These are phyloP conservation scores for Actinia tenebrosa DNA, from an alignment of 64 coral and sea anemone species.

Conservation along the genomic window DNA sequence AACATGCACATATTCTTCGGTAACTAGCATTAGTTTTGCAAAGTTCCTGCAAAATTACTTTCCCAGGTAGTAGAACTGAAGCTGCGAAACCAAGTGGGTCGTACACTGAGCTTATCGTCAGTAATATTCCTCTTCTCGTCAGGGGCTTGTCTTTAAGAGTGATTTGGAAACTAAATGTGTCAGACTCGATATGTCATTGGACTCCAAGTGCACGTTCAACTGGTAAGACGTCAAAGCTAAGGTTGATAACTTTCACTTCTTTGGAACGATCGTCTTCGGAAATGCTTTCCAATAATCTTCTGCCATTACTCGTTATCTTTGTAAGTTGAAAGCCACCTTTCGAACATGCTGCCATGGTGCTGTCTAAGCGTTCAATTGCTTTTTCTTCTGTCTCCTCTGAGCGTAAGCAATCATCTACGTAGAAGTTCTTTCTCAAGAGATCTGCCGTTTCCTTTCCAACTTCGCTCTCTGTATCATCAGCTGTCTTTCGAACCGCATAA, in stretches of 20 bases:
- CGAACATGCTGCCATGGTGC: too few relatives aligned
- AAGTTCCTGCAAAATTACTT: slow-evolving; percentile 24
- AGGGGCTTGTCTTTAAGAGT: slow-evolving; percentile 36
- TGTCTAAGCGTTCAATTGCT: too few relatives aligned
- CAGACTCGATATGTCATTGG: slow-evolving; percentile 16
- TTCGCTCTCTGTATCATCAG: too few relatives aligned
- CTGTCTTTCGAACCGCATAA: too few relatives aligned
- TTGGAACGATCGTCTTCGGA: too few relatives aligned
- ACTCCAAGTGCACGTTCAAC: slow-evolving; percentile 24
- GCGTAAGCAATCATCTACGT: too few relatives aligned
- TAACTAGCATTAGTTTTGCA: slow-evolving; percentile 13
- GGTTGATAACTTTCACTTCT: slow-evolving; percentile 11
- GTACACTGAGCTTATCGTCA: slow-evolving; percentile 40
- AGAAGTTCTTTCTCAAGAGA: too few relatives aligned
- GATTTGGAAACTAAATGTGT: slow-evolving; percentile 42
- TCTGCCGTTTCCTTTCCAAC: too few relatives aligned
- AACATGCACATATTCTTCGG: slow-evolving; percentile 26
- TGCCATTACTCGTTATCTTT: too few relatives aligned
- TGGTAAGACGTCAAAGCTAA: slow-evolving; percentile 26
- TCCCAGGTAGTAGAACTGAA: slow-evolving; percentile 25
- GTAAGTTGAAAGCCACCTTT: too few relatives aligned
- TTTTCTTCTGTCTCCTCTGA: too few relatives aligned
- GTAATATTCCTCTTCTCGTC: slow-evolving; percentile 20
- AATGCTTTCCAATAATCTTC: too few relatives aligned
- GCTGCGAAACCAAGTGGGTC: slow-evolving; percentile 40